These are phyloP conservation scores for Zosterops hypoxanthus DNA, from an alignment of 2,113 vertebrate species.

Conservation along the genomic window DNA sequence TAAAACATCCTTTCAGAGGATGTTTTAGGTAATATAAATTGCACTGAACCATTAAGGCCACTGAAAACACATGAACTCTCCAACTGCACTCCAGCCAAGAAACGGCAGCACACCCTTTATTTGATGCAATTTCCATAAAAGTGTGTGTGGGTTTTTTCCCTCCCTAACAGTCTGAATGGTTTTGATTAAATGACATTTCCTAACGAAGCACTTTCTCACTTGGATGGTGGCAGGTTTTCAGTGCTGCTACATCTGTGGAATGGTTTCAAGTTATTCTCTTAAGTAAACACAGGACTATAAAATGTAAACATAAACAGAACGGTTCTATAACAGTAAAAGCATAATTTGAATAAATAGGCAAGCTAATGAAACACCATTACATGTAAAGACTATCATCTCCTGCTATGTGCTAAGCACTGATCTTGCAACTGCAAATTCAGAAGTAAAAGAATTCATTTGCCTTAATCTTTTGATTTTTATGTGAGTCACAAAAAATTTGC, in stretches of 20 bases:
- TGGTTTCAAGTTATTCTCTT: constrained; percentile 54
- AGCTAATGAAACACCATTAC: constrained; percentile 57
- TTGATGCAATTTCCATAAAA: background rate
- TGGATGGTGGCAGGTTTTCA: constrained; percentile 38
- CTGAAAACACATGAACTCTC: background rate
- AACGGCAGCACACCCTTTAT: background rate
- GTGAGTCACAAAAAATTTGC: background rate
- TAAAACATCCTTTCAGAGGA: background rate
- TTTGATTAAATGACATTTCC: constrained; percentile 43
- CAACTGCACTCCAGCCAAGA: background rate
- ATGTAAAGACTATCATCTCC: constrained; percentile 19
- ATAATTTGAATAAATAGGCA: constrained; percentile 53
- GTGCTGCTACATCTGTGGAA: constrained; percentile 33
- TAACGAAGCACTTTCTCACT: constrained; percentile 30
- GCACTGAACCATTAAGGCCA: background rate
- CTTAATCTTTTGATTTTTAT: constrained; percentile 18
- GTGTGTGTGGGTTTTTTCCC: background rate
- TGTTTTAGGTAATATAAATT: too few species aligned
- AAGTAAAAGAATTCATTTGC: background rate
- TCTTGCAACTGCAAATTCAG: background rate
- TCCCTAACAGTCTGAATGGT: background rate
- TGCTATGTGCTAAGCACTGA: background rate
- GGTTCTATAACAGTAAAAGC: constrained; percentile 39
- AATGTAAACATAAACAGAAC: constrained; percentile 52
- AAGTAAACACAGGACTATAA: constrained; percentile 58